Evolutionary conservation across 2,113 vertebrate genomes (phyloP), one percentile per base, ranked within the genome.

Genomic region (Coracopsis vasa): DNA sequence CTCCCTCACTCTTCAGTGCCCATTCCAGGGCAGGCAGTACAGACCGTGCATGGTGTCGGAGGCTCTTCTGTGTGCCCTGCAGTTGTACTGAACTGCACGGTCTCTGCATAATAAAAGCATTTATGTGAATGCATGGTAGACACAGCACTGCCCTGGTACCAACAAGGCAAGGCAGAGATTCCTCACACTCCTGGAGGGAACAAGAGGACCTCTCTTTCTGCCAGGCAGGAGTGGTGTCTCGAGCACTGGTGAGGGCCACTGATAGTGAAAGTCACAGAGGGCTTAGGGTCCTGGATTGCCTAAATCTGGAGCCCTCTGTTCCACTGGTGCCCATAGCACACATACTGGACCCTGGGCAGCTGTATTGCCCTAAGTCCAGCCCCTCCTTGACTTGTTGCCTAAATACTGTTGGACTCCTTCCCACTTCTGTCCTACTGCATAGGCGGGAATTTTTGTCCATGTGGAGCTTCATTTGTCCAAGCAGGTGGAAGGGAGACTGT

Each of bases 171-270:
- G 65, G 65, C 27, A n/a, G 51, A 66, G 31, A 39, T 51, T 84
- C 73, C 65, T 89, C 80, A 65, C 37, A 47, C 29, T 64, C 13
- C 56, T 3, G 0, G 67, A 33, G 51, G 58, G 39, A 65, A 31
- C 13, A 79, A 45, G 11, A 88, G 24, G 21, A 58, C 23, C 45
- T 70, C 18, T 77, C 42, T 79, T 50, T 69, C 45, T 81, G 83
- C 29, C 41, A 69, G 27, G 20, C 1, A 4, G 20, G 44, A 80
- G 9, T 39, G 27, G 29, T 10, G 25, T 80, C 88, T 82, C 44
- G 65, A 41, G 37, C n/a, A 61, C 18, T 14, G 37, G 6, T 0
- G 0, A 12, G 2, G 5, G 0, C 31, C 13, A 37, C 1, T 44
- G 67, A 29, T 10, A 53, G 42, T 21, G 37, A 91, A 77, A 80